Conservation (phyloP, 1,140 invertebrate species). For the Neodiprion virginianus region DNA sequence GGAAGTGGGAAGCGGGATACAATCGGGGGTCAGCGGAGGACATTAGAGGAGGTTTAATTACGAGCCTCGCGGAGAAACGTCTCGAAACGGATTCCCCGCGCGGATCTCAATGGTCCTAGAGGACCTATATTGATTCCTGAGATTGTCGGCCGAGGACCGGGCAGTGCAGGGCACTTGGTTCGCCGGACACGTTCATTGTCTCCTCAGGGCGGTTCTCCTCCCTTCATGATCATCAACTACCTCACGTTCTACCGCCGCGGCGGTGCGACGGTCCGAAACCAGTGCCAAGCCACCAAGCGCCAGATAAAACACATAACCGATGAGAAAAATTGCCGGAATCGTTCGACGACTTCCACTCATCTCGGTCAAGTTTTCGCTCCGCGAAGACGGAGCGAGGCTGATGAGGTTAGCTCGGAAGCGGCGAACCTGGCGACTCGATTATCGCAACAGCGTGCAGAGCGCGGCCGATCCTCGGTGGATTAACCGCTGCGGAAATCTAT, state of each 20-base stretch:
- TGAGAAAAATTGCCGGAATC: background rate
- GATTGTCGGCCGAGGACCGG: background rate
- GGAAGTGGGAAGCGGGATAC: no score
- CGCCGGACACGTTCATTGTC: constrained; percentile 6
- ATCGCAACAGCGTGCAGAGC: background rate
- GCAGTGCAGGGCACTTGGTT: constrained; percentile 4
- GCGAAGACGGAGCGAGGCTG: background rate
- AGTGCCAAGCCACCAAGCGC: constrained; percentile 1
- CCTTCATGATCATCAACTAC: constrained; percentile 7
- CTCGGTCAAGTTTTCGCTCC: background rate
- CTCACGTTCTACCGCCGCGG: background rate
- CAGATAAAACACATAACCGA: background rate
- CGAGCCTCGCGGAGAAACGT: background rate
- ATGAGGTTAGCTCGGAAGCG: background rate
- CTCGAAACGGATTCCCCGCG: background rate
- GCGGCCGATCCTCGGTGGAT: no score
- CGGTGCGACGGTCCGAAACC: background rate
- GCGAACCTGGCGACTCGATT: background rate
- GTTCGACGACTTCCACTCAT: background rate
- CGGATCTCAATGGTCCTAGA: background rate
- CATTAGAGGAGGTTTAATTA: background rate
- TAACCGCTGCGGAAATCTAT: background rate
- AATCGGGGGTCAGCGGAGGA: no score
- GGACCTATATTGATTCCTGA: constrained; percentile 7
- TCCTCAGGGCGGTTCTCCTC: constrained; percentile 2